Conservation (phyloP, 2,888 invertebrate genomes). For the Pterobdella sp. region DNA sequence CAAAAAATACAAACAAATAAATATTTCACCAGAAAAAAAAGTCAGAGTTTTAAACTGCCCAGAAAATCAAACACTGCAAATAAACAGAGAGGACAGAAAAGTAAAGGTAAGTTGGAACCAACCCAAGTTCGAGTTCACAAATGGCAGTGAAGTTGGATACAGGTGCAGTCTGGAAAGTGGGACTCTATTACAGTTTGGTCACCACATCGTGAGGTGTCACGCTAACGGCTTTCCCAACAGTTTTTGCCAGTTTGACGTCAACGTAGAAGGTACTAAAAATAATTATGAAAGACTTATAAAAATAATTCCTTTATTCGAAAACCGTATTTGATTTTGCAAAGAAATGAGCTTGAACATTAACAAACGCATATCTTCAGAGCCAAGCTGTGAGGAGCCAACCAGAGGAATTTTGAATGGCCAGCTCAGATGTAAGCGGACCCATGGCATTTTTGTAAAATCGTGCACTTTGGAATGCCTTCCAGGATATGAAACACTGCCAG, state of each 20-base stretch:
- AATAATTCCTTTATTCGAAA: too few relatives aligned
- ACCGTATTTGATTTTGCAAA: neutral
- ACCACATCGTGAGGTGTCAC: neutral
- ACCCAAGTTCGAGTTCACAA: neutral
- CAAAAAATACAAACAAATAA: neutral
- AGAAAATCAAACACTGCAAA: neutral
- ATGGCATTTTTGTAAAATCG: neutral
- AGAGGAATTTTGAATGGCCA: neutral
- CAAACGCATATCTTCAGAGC: neutral
- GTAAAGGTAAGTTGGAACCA: neutral
- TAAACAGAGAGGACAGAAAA: neutral
- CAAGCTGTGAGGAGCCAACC: neutral
- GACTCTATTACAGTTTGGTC: neutral
- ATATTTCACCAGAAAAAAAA: neutral
- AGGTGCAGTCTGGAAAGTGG: conserved; percentile 3
- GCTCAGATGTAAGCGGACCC: neutral
- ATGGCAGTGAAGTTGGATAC: neutral
- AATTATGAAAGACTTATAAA: too few relatives aligned
- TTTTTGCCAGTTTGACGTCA: neutral
- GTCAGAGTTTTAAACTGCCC: neutral
- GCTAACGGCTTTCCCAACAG: neutral
- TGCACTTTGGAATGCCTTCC: neutral
- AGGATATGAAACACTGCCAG: neutral
- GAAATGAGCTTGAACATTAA: neutral
- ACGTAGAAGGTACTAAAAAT: neutral